These are phyloP conservation scores for Trissolcus brochymenae DNA, from an alignment of 2,888 invertebrate species.

Conservation along the genomic window DNA sequence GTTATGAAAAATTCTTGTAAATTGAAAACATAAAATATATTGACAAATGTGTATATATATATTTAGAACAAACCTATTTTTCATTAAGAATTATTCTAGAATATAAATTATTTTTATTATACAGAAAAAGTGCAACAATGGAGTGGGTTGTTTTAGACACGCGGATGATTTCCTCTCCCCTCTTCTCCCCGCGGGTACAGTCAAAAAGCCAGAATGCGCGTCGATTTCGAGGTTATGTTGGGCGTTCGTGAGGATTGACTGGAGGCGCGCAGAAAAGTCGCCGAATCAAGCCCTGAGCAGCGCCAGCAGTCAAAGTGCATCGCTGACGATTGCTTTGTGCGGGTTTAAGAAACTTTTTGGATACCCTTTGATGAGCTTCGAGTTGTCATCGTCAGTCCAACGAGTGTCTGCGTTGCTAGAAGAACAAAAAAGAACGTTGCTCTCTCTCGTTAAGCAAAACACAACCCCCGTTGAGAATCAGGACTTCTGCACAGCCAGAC, in stretches of 20 bases:
- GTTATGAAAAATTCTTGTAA: no score
- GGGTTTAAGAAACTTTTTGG: background rate
- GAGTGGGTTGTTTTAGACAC: background rate
- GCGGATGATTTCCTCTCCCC: background rate
- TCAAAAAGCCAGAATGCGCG: conserved; percentile 16
- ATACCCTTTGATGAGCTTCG: background rate
- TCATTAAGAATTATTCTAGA: no score
- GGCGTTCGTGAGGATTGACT: conserved; percentile 10
- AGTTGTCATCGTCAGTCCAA: conserved; percentile 7
- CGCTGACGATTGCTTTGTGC: background rate
- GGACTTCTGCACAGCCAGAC: no score
- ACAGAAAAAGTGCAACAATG: no score
- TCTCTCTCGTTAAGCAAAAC: background rate
- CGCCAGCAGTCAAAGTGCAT: no score
- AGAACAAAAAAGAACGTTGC: background rate
- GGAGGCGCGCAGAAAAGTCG: conserved; percentile 2
- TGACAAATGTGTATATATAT: no score
- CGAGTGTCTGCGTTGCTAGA: conserved; percentile 5
- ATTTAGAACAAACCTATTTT: no score
- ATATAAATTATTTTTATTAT: no score
- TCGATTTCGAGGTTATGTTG: conserved; percentile 26
- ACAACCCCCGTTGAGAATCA: background rate
- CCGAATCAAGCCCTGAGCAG: no score
- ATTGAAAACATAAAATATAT: no score
- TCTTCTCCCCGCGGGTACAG: no score